These are phyloP conservation scores for Periophthalmus modestus DNA, from an alignment of 2,113 vertebrate genomes.

Conservation along the genomic window DNA sequence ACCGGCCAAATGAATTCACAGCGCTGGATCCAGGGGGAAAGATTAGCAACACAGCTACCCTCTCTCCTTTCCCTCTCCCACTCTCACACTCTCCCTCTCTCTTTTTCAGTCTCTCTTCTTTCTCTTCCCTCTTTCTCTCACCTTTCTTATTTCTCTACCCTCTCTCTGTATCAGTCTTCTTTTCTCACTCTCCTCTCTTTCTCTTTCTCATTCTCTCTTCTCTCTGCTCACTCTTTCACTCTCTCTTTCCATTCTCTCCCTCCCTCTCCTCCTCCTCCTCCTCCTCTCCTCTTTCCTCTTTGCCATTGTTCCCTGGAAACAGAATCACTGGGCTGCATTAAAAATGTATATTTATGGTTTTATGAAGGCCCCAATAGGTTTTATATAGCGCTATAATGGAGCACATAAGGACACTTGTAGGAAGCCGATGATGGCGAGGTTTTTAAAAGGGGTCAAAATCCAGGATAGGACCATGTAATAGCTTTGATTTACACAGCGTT, in stretches of 20 bases:
- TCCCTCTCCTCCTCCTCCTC: background rate
- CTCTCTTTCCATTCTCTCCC: background rate
- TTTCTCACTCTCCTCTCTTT: background rate
- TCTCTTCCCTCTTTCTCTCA: too few species aligned
- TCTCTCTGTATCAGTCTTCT: background rate
- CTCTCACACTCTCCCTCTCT: too few species aligned
- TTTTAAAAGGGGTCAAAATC: conserved; percentile 8
- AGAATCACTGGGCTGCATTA: conserved; percentile 4
- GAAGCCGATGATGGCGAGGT: background rate
- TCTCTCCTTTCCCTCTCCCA: background rate
- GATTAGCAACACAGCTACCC: background rate
- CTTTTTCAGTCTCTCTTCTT: too few species aligned
- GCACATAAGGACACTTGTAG: background rate
- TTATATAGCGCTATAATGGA: conserved; percentile 1
- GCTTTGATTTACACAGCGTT: background rate
- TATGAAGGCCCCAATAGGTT: background rate
- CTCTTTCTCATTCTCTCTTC: background rate
- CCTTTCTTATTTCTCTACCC: background rate
- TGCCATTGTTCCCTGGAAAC: background rate
- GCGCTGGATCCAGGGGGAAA: background rate
- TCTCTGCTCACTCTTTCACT: too few species aligned
- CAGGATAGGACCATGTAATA: background rate
- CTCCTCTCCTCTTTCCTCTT: background rate
- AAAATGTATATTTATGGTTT: conserved; percentile 11
- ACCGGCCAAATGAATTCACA: conserved; percentile 22